Base-by-base conservation (phyloP, 2,797 vertebrate species). In the Betta splendens region DNA sequence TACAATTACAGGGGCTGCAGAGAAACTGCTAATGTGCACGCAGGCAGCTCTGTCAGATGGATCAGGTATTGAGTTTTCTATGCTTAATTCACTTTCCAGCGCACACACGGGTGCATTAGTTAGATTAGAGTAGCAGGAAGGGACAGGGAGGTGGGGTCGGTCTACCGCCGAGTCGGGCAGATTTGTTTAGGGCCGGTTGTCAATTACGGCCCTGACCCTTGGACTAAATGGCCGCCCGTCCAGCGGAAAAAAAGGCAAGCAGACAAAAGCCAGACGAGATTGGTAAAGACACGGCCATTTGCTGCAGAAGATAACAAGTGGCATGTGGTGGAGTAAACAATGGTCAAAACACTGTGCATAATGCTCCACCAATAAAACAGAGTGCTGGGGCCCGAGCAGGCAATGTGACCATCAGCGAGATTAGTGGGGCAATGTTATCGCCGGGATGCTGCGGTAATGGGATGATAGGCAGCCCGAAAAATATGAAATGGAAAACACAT, bases 61-160 rank as follows among this genome's bases (percentile, higher is more conserved):
- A 92, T 91, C 93, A 94, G 93, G 94, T 95, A 98, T 95, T 96
- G 94, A 94, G 94, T 94, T 94, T 93, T 94, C 91, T 88, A 85
- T 86, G 88, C 91, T 96, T 96, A 98, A 93, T 93, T 96, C 94
- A 95, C 93, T 95, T 98, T 98, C 94, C 85, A 86, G 87, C 90
- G 90, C 93, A 93, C 94, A 91, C 94, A 94, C 74, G 90, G 92
- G 93, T 92, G 91, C 94, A 96, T 98, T 96, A 97, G 93, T 93
- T 91, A 93, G 91, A 95, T 97, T 95, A 94, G 91, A 86, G 81
- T 18, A 86, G 80, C 56, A 54, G 70, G 75, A 68, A 70, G 75
- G 66, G 80, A 69, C 36, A n/a, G 35, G 79, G 75, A 64, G 81
- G 70, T 64, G 72, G 81, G 84, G 67, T 64, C 46, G 86, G 83